Conservation (phyloP, 2,797 vertebrate genomes). For the Hippocampus kuda region DNA sequence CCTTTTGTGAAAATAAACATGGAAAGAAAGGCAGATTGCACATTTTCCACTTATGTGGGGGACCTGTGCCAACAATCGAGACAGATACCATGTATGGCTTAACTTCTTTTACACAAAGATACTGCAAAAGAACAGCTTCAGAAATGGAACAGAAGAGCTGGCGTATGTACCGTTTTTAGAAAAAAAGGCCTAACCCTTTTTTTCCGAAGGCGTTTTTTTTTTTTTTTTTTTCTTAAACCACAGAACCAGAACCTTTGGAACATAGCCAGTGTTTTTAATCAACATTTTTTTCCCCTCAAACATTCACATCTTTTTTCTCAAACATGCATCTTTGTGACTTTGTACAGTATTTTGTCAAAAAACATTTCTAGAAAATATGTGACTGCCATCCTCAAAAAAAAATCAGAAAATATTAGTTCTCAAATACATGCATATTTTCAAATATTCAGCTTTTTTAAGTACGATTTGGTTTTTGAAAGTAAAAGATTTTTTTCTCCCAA, state of each 20-base stretch:
- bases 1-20: conserved; percentile 20
- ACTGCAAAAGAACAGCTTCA: not conserved
- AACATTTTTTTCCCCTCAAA: not conserved
- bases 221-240: not conserved
- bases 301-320: not conserved
- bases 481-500: too few relatives aligned
- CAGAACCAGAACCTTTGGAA: not conserved
- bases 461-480: too few relatives aligned
- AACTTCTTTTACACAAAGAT: not conserved
- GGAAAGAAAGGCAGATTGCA: not conserved
- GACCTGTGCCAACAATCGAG: not conserved
- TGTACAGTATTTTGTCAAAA: too few relatives aligned
- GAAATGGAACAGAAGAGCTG: not conserved
- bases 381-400: not conserved
- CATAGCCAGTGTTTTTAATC: not conserved
- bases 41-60: not conserved
- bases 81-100: not conserved
- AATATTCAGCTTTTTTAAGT: too few relatives aligned
- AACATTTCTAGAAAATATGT: not conserved
- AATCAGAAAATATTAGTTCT: not conserved
- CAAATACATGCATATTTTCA: not conserved
- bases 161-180: not conserved
- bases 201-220: not conserved
- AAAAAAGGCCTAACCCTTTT: not conserved
- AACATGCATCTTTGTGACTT: too few relatives aligned